phyloP scores from a whole-genome alignment of 2,888 invertebrate genomes.

The Archips crataeganus region DNA sequence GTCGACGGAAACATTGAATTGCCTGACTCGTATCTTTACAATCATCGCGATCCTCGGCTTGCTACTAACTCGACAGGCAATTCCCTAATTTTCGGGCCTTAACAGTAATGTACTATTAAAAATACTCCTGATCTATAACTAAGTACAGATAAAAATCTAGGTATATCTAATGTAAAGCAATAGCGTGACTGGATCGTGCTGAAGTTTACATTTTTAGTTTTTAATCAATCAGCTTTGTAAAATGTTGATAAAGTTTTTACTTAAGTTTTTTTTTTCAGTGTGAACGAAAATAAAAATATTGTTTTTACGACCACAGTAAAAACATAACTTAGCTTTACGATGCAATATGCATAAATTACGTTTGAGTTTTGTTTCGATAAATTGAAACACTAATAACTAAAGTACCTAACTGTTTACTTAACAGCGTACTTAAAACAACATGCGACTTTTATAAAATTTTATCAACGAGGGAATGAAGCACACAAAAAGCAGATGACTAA shows the following conservation, averaged over 20 bases:
- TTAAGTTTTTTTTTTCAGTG: neutral
- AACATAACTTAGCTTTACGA: slow-evolving; percentile 1
- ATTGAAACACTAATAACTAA: neutral
- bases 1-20: too few relatives aligned
- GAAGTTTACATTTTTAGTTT: slow-evolving; percentile 10
- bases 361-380: neutral
- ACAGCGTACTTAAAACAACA: neutral
- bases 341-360: neutral
- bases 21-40: too few relatives aligned
- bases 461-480: too few relatives aligned
- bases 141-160: slow-evolving; percentile 34
- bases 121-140: too few relatives aligned
- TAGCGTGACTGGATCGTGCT: slow-evolving; percentile 28
- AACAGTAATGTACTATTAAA: too few relatives aligned
- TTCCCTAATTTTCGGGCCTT: too few relatives aligned
- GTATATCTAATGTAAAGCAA: slow-evolving; percentile 21
- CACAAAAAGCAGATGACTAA: too few relatives aligned
- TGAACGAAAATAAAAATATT: neutral
- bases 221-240: slow-evolving; percentile 9
- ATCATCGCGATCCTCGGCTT: too few relatives aligned
- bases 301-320: neutral
- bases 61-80: too few relatives aligned
- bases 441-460: neutral
- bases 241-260: slow-evolving; percentile 9
- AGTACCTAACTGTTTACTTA: neutral